Conservation (phyloP, 2,888 invertebrate species). For the Miltochrista miniata region DNA sequence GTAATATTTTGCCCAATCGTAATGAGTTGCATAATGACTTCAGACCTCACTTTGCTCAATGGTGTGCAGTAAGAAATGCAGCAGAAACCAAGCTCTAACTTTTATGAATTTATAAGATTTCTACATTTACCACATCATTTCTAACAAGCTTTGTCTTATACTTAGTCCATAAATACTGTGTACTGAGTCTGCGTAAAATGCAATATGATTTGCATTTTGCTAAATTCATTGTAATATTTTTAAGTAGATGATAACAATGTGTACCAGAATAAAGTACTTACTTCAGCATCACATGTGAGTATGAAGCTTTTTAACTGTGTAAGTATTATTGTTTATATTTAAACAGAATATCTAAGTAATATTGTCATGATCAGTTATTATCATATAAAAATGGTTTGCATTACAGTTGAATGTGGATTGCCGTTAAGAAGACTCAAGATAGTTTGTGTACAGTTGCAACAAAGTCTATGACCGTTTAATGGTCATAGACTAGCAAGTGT, state of each 20-base stretch:
- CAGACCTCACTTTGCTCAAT: too few relatives aligned
- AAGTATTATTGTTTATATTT: constrained; percentile 61
- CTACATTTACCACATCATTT: too few relatives aligned
- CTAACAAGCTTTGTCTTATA: too few relatives aligned
- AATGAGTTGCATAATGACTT: too few relatives aligned
- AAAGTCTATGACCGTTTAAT: constrained; percentile 63
- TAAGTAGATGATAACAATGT: constrained; percentile 27
- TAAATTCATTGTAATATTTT: constrained; percentile 20
- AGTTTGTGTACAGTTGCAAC: constrained; percentile 44
- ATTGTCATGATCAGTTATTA: constrained; percentile 20
- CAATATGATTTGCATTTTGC: constrained; percentile 15
- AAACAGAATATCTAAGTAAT: constrained; percentile 41
- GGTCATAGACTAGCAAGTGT: constrained; percentile 77
- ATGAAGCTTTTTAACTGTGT: constrained; percentile 43
- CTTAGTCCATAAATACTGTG: too few relatives aligned
- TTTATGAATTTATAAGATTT: too few relatives aligned
- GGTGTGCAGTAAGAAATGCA: too few relatives aligned
- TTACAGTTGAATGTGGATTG: constrained; percentile 53
- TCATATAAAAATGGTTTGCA: constrained; percentile 47
- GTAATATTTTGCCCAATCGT: too few relatives aligned
- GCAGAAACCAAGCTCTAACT: too few relatives aligned
- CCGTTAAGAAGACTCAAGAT: constrained; percentile 48
- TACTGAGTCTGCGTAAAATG: neutral
- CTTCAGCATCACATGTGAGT: constrained; percentile 39
- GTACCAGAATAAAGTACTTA: constrained; percentile 26